Conservation (phyloP, 92 coral and sea anemone genomes). For the Palythoa grandis region DNA sequence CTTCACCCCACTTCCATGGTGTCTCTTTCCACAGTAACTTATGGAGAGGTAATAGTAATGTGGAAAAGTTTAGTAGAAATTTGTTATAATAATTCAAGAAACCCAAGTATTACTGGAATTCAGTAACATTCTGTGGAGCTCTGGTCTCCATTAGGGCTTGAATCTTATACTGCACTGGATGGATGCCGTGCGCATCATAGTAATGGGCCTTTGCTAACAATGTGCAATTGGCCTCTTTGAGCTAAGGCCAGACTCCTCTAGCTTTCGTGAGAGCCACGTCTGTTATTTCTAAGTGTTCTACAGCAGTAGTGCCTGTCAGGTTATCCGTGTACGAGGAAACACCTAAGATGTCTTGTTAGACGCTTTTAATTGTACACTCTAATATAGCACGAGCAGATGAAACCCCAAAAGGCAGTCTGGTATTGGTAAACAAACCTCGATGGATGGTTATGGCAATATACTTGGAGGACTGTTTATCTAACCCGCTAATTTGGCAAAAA, state of each 20-base stretch:
- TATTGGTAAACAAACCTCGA: constrained; percentile 35
- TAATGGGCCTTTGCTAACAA: constrained; percentile 41
- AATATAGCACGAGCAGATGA: constrained; percentile 45
- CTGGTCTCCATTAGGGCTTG: background rate
- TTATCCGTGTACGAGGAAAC: constrained; percentile 47
- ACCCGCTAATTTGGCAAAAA: no score
- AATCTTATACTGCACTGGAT: background rate
- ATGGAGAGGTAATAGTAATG: constrained; percentile 1
- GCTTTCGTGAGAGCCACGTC: no score
- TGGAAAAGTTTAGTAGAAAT: constrained; percentile 24
- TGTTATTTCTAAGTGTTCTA: no score
- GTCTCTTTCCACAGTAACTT: background rate
- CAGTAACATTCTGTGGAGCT: no score
- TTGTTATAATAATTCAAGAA: constrained; percentile 21
- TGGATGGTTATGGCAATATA: constrained; percentile 47
- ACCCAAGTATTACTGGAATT: background rate
- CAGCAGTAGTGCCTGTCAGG: constrained; percentile 8
- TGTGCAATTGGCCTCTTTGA: constrained; percentile 39
- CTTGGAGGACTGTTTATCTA: constrained; percentile 29
- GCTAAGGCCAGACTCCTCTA: background rate
- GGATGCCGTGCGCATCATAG: constrained; percentile 3
- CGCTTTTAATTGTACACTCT: background rate
- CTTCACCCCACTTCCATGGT: background rate
- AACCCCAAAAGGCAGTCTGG: no score
- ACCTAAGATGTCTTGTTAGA: constrained; percentile 10